These are phyloP conservation scores for Fringilla coelebs DNA, from an alignment of 2,797 vertebrate species.

Conservation along the genomic window DNA sequence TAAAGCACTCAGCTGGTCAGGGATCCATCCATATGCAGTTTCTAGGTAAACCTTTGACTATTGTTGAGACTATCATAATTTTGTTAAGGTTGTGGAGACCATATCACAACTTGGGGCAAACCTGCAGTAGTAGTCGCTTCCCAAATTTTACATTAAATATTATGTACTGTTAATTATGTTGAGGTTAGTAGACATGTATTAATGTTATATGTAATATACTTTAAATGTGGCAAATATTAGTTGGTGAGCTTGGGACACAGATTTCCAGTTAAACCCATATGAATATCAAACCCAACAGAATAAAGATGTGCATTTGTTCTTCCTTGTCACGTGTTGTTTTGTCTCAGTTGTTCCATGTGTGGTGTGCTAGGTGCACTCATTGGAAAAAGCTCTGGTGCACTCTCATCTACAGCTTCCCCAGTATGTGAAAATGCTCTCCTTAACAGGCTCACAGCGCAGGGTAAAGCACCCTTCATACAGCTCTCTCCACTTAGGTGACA, in stretches of 20 bases:
- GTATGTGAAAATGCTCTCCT: neutral
- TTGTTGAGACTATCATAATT: neutral
- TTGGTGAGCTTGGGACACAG: neutral
- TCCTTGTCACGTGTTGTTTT: accelerated
- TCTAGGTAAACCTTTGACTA: neutral
- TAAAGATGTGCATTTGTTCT: neutral
- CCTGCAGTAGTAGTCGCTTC: neutral
- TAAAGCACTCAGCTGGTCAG: neutral
- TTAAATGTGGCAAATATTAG: neutral
- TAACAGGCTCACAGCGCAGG: neutral
- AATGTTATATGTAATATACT: neutral
- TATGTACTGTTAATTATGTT: neutral
- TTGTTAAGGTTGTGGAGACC: neutral
- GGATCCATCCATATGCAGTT: neutral
- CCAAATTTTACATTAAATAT: neutral
- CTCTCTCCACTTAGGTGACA: neutral
- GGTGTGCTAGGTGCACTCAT: neutral
- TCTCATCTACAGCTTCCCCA: neutral
- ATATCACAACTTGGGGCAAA: neutral
- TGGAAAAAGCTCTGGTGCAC: neutral
- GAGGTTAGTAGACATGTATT: neutral
- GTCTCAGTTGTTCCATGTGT: neutral
- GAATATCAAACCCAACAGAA: neutral
- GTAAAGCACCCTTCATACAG: neutral
- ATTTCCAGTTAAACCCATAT: neutral